Evolutionary conservation across 1,140 invertebrate genomes (phyloP).

Genomic region (Nomia melanderi): DNA sequence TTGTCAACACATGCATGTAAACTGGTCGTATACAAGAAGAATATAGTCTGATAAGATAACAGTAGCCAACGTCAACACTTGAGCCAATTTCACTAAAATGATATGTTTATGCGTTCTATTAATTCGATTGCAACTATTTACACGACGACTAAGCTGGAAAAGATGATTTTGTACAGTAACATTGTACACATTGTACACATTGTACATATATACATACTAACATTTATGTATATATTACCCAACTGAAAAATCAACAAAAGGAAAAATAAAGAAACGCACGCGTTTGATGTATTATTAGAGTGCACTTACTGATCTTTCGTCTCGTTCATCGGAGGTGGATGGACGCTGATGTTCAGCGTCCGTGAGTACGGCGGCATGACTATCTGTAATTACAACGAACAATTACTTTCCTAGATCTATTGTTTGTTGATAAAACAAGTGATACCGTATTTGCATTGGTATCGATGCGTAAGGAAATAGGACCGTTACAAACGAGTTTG

Average conservation of each 20-base stretch:
- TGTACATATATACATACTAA: no score
- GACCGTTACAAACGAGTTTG: neutral
- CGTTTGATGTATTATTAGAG: neutral
- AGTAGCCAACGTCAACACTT: neutral
- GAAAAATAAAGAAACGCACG: neutral
- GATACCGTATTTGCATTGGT: neutral
- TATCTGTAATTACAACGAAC: slow-evolving; percentile 18
- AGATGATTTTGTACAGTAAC: no score
- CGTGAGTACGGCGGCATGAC: slow-evolving; percentile 22
- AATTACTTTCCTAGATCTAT: neutral
- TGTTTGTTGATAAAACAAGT: neutral
- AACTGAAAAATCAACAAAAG: no score
- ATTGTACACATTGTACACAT: no score
- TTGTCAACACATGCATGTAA: neutral
- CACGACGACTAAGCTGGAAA: no score
- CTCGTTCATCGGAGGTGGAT: neutral
- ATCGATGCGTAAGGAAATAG: no score
- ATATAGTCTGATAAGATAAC: neutral
- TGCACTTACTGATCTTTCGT: slow-evolving; percentile 28
- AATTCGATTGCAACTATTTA: no score
- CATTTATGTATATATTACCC: no score
- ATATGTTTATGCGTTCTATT: neutral
- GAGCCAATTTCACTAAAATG: neutral
- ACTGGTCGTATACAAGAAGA: neutral
- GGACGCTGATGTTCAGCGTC: slow-evolving; percentile 13